Base-by-base conservation (phyloP, 2,888 invertebrate genomes). In the Sipha maydis region DNA sequence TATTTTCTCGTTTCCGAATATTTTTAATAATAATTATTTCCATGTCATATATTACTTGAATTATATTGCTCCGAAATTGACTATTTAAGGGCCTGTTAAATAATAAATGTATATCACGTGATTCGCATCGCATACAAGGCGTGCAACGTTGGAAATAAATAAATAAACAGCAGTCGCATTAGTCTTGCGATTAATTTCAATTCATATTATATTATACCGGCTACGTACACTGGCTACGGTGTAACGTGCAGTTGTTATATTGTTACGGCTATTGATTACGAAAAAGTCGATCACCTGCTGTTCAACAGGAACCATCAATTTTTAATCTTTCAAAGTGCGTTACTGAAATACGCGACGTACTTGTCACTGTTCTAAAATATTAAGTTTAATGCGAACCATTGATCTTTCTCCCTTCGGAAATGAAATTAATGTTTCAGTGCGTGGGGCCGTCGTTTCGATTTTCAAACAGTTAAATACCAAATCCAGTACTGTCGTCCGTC, bases 311-410 rank as follows among this genome's bases (percentile, higher is more conserved):
- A 54, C 54, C 34, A 73, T 83, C 31, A 73, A 56, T 83, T 73
- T 83, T 73, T 83, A 73, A 73, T 73, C 54, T 73, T 56, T 73
- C 54, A 34, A 83, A 83, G 34, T 73, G 73, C 34, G 17, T 48
- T 3, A 31, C 7, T 80, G 19, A 54, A 73, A 75, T 8, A 75
- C 75, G 19, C 21, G 75, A 38, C 75, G 3, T 9, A 25, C 34
- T 73, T 73, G 83, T 73, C 25, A 25, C 25, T 8, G 69, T 41
- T 41, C 69, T 82, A 41, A 82, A 83, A 71, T 83, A 83, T 71
- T 71, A 25, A 71, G 31, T 31, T 41, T 38, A 80, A 80, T 67
- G 38, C 80, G 38, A 80, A 28, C 41, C 41, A 41, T 82, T 41
- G 41, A 41, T 82, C 48, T 83, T 71, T 28, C 17, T 31, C 17